These are phyloP conservation scores for Caerostris darwini DNA, from an alignment of 1,140 invertebrate species.

Conservation along the genomic window DNA sequence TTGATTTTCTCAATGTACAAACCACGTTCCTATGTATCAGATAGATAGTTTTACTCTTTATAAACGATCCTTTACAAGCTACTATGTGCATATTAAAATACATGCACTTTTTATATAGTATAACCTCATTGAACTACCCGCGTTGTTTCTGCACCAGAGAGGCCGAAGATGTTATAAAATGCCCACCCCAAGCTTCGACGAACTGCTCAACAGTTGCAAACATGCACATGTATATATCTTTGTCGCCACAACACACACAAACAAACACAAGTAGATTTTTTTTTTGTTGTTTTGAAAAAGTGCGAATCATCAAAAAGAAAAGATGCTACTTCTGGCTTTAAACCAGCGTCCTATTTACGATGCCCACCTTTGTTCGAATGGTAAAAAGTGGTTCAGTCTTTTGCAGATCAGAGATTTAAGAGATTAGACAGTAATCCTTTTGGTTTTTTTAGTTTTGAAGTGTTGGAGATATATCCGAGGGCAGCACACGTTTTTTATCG, in stretches of 20 bases:
- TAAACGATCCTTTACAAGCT: background rate
- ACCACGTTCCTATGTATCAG: background rate
- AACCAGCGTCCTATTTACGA: background rate
- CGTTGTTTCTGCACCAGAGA: conserved; percentile 14
- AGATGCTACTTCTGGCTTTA: conserved; percentile 58
- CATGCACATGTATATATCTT: background rate
- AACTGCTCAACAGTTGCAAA: conserved; percentile 45
- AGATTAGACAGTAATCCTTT: background rate
- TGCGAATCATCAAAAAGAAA: conserved; percentile 50
- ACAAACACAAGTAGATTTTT: background rate
- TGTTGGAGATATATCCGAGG: background rate
- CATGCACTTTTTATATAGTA: conserved; percentile 18
- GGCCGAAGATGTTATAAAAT: conserved; percentile 27
- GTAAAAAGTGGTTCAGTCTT: conserved; percentile 31
- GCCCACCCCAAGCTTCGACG: conserved; percentile 65
- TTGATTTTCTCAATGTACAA: background rate
- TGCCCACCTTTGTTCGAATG: background rate
- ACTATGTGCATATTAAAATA: background rate
- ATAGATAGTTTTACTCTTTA: background rate
- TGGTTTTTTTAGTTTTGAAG: background rate
- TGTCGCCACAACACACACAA: conserved; percentile 10
- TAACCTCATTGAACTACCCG: background rate
- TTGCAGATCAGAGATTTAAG: background rate
- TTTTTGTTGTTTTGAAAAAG: background rate
- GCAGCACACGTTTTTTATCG: conserved; percentile 4